These are phyloP conservation scores for Callyntrura guangdongensis DNA, from an alignment of 2,888 invertebrate genomes.

Conservation along the genomic window DNA sequence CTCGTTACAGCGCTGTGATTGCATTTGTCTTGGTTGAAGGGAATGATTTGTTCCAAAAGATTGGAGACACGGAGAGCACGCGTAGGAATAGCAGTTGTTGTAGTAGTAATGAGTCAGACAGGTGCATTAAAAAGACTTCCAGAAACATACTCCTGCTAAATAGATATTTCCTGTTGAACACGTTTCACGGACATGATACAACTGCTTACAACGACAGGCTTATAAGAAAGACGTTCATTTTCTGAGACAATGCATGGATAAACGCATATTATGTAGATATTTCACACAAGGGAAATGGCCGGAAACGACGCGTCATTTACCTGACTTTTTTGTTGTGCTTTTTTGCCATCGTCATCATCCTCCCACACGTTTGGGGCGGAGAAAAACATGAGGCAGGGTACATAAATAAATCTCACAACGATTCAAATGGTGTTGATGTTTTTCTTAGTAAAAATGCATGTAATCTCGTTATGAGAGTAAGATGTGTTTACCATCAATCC, in stretches of 20 bases:
- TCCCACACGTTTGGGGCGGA: not conserved
- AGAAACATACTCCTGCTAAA: constrained; percentile 53
- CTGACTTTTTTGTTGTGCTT: constrained; percentile 51
- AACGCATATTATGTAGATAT: not conserved
- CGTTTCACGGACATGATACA: constrained; percentile 54
- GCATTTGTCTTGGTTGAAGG: not conserved
- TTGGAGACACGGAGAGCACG: not conserved
- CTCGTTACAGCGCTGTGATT: not conserved
- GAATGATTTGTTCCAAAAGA: constrained; percentile 54
- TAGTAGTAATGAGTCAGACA: not conserved
- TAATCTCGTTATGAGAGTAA: not conserved
- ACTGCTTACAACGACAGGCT: not conserved
- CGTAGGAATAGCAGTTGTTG: no score
- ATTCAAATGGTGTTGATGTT: not conserved
- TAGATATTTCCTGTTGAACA: constrained; percentile 69
- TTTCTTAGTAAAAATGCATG: not conserved
- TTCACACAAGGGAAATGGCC: constrained; percentile 53
- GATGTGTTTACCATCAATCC: not conserved
- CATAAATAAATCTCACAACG: not conserved
- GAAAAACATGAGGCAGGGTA: not conserved
- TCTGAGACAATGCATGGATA: not conserved
- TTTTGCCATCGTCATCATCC: not conserved
- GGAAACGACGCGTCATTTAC: constrained; percentile 66
- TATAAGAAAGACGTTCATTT: not conserved
- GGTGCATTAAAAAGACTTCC: not conserved